phyloP scores from a whole-genome alignment of 30 jellyfish, hydroid and myxozoan species.

The Phacellophora camtschatica region DNA sequence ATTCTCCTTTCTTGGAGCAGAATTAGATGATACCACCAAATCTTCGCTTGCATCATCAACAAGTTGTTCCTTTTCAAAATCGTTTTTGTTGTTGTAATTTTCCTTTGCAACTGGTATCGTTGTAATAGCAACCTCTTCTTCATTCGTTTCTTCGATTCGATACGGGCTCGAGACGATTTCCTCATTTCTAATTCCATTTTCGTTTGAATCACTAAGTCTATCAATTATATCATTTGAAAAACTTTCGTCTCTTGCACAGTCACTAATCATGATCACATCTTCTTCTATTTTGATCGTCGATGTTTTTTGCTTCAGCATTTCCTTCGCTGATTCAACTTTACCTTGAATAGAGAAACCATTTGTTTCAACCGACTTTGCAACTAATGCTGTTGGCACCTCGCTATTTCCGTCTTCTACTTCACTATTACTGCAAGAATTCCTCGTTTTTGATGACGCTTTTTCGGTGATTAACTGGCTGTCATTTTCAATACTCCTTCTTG shows the following conservation, averaged over 20 bases:
- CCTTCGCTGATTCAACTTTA: too few species aligned
- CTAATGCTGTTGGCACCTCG: too few species aligned
- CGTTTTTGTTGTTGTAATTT: too few species aligned
- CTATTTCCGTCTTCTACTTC: too few species aligned
- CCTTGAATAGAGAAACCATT: too few species aligned
- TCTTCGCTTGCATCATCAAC: not conserved
- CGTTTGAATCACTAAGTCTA: not conserved
- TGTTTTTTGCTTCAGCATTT: not conserved
- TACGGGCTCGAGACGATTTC: not conserved
- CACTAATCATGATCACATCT: not conserved
- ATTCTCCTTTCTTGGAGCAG: not conserved
- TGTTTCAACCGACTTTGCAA: too few species aligned
- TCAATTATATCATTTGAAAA: not conserved
- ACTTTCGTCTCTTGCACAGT: not conserved
- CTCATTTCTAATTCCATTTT: not conserved
- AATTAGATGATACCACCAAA: not conserved
- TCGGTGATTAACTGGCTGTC: too few species aligned
- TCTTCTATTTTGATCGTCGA: not conserved
- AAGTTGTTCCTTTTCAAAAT: not conserved
- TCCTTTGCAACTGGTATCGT: too few species aligned
- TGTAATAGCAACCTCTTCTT: slow-evolving; percentile 26
- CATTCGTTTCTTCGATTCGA: not conserved
- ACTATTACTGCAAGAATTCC: too few species aligned
- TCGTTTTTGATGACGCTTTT: too few species aligned
- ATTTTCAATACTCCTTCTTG: too few species aligned